phyloP scores from a whole-genome alignment of 2,113 vertebrate genomes.

The Calidris pugnax region DNA sequence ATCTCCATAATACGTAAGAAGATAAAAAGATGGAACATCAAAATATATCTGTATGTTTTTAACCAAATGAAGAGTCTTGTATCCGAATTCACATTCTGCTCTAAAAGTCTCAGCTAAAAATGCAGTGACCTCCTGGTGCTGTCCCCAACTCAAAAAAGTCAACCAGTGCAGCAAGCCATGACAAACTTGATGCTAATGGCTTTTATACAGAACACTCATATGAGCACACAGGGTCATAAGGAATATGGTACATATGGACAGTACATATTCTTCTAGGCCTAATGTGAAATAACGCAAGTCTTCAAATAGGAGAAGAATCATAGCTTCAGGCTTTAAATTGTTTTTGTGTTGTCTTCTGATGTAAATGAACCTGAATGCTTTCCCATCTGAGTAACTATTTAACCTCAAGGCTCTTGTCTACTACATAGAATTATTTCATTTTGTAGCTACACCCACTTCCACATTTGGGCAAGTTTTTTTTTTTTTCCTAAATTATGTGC shows the following conservation, averaged over 20 bases:
- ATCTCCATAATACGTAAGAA: neutral
- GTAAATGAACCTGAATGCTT: neutral
- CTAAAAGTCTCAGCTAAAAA: neutral
- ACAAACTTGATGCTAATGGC: neutral
- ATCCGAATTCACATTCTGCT: neutral
- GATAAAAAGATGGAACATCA: neutral
- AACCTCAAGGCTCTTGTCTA: neutral
- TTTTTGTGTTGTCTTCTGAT: neutral
- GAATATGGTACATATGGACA: neutral
- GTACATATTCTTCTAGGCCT: neutral
- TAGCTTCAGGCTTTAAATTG: neutral
- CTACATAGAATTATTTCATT: neutral
- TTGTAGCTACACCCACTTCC: neutral
- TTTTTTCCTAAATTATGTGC: neutral
- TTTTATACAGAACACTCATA: neutral
- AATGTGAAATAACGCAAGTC: neutral
- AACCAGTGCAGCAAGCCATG: neutral
- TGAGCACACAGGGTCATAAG: neutral
- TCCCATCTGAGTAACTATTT: slow-evolving; percentile 2
- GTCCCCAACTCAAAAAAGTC: neutral
- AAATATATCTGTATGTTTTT: neutral
- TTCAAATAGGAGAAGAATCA: neutral
- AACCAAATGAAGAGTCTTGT: neutral
- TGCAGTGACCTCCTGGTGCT: neutral
- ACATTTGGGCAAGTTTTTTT: neutral